These are phyloP conservation scores for Denticeps clupeoides DNA, from an alignment of 2,797 vertebrate genomes.

Conservation along the genomic window DNA sequence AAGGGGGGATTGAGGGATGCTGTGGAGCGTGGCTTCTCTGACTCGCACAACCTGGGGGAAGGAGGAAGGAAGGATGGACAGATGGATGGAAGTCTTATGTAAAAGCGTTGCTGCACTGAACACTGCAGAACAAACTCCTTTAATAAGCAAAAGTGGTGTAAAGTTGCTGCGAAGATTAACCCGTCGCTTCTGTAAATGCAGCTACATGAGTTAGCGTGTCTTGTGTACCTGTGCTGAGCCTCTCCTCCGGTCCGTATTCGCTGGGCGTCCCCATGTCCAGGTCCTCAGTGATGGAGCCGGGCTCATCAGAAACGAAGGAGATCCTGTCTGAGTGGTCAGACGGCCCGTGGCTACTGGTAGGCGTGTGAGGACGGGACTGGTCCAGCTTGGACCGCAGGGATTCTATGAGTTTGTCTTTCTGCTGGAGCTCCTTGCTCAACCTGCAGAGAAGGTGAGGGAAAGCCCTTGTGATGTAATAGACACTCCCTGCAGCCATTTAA, in stretches of 20 bases:
- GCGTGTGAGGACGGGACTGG: conserved; percentile 55
- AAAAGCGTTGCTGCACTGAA: no score
- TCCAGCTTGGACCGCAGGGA: conserved; percentile 70
- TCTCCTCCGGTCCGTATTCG: conserved; percentile 52
- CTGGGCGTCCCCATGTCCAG: conserved; percentile 63
- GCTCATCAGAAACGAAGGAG: conserved; percentile 69
- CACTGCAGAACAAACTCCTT: no score
- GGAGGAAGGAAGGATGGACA: conserved; percentile 11
- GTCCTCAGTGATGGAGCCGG: conserved; percentile 58
- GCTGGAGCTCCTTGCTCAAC: conserved; percentile 76
- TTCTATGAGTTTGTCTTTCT: conserved; percentile 81
- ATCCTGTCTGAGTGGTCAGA: conserved; percentile 67
- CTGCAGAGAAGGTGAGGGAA: no score
- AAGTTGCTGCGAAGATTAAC: no score
- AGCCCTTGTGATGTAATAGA: no score
- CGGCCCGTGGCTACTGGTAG: conserved; percentile 61
- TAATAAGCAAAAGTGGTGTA: no score
- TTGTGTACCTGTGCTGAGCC: conserved; percentile 12
- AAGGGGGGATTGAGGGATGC: conserved; percentile 48
- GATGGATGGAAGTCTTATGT: background rate
- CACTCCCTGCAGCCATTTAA: no score
- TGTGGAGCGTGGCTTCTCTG: conserved; percentile 32
- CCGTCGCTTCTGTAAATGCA: no score
- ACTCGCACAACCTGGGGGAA: conserved; percentile 48
- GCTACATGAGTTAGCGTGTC: no score